Evolutionary conservation across 1,140 invertebrate genomes (phyloP), one percentile per base, ranked within the genome.

Genomic region (Antheraea pernyi): DNA sequence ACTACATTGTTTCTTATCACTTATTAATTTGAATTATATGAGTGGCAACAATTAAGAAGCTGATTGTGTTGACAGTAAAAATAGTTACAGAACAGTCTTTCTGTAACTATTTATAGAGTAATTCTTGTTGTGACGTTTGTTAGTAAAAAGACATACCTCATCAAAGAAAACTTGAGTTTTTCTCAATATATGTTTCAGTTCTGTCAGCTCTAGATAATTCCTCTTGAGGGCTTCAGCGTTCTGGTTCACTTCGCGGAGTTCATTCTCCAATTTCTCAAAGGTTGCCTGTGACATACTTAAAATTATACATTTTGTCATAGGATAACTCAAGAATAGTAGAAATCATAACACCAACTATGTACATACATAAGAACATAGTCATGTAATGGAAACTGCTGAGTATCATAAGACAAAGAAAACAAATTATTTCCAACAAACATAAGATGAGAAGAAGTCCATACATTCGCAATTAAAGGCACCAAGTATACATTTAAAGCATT

Each of bases 141-240:
- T 8, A 58, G 13, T 19, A 13, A 53, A 19, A 59, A 36, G 61
- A 93, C 95, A 95, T 95, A 99, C 98, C 96, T 99, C 98, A 79
- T 98, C 97, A 87, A 99, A 99, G 93, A 99, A 99, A 53, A 96
- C 96, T 94, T 99, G 98, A 19, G 99, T 99, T 92, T 99, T 99
- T 74, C 96, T 94, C 64, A 99, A 93, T 78, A 99, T 99, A 85
- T 99, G 98, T 86, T 98, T 99, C 64, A 99, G 93, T 89, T 99
- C 99, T 0, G 98, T 99, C 42, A 99, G 93, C 92, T 99, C 99
- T 67, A 99, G 93, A 83, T 97, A 99, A 84, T 99, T 99, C 76
- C 97, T 95, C 87, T 99, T 99, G 65, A 99, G 93, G 8, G 98
- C 97, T 86, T 99, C 98, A 0, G 98, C 98, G 93, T 99, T 99